phyloP scores from a whole-genome alignment of 2,888 invertebrate genomes.

The Emmelina monodactyla region DNA sequence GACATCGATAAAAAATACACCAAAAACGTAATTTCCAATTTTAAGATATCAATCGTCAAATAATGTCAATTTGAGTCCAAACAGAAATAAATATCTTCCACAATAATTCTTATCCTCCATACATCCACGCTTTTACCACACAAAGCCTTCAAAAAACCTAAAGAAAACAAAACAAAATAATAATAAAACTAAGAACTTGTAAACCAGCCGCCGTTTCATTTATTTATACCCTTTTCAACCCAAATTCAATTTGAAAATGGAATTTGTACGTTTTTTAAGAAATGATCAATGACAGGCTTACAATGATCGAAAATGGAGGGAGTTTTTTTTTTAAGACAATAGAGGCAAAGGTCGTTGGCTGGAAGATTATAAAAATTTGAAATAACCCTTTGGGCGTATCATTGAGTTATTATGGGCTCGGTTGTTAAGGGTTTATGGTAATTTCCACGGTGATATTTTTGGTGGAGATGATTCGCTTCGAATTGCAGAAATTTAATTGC shows the following conservation, averaged over 20 bases:
- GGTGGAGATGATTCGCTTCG: too few relatives aligned
- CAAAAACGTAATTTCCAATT: too few relatives aligned
- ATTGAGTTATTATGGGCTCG: constrained; percentile 3
- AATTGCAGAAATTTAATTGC: too few relatives aligned
- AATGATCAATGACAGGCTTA: constrained; percentile 59
- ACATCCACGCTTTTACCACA: too few relatives aligned
- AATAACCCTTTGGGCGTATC: constrained; percentile 11
- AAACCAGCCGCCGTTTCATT: constrained; percentile 5
- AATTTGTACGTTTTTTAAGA: constrained; percentile 55
- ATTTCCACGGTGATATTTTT: constrained; percentile 18
- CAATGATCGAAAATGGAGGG: constrained; percentile 47
- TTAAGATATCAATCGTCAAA: too few relatives aligned
- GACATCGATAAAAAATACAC: too few relatives aligned
- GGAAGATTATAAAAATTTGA: constrained; percentile 23
- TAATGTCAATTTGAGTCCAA: too few relatives aligned
- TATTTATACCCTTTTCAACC: constrained; percentile 30
- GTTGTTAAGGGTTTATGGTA: constrained; percentile 18
- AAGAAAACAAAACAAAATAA: too few relatives aligned
- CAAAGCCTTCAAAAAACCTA: too few relatives aligned
- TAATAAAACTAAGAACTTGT: too few relatives aligned
- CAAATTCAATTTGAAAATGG: constrained; percentile 37
- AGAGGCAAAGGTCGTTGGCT: constrained; percentile 36
- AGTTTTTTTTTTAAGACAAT: constrained; percentile 26
- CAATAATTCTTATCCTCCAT: too few relatives aligned
- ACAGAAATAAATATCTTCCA: too few relatives aligned